Evolutionary conservation across 2,888 invertebrate species (phyloP).

Genomic region (Chamaedrilus cognettii): DNA sequence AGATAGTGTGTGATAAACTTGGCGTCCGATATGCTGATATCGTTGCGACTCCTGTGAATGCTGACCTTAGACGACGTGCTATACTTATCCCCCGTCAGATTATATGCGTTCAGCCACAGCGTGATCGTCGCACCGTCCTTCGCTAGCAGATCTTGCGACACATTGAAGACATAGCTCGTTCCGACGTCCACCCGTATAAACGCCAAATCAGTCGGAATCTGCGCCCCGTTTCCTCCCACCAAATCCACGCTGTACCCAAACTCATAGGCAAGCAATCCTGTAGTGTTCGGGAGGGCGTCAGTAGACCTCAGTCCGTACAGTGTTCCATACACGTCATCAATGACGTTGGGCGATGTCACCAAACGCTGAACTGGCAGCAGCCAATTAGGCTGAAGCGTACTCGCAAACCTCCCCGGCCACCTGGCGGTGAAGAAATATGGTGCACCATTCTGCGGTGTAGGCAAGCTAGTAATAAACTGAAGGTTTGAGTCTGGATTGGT

Average conservation of each 20-base stretch:
- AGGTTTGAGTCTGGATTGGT: slow-evolving; percentile 5
- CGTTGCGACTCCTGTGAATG: slow-evolving; percentile 5
- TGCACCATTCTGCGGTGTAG: not conserved
- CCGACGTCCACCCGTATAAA: too few relatives aligned
- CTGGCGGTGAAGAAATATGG: slow-evolving; percentile 12
- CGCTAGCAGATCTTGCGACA: not conserved
- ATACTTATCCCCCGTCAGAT: not conserved
- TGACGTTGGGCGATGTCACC: not conserved
- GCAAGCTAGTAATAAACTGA: slow-evolving; percentile 6
- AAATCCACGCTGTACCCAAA: slow-evolving; percentile 1
- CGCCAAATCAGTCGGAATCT: too few relatives aligned
- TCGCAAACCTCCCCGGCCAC: slow-evolving; percentile 12
- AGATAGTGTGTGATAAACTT: slow-evolving; percentile 3
- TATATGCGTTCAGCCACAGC: slow-evolving; percentile 16
- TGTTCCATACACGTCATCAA: slow-evolving; percentile 13
- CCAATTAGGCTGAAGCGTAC: slow-evolving; percentile 4
- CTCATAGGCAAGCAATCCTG: slow-evolving; percentile 9
- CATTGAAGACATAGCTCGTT: not conserved
- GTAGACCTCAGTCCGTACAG: slow-evolving; percentile 9
- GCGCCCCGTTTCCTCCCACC: slow-evolving; percentile 5
- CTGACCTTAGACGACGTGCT: not conserved
- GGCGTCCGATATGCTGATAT: not conserved
- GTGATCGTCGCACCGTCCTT: slow-evolving; percentile 16
- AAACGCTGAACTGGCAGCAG: slow-evolving; percentile 11
- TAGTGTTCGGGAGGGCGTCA: slow-evolving; percentile 3